Evolutionary conservation across 2,113 vertebrate species (phyloP).

Genomic region (Paracanthobrama guichenoti): DNA sequence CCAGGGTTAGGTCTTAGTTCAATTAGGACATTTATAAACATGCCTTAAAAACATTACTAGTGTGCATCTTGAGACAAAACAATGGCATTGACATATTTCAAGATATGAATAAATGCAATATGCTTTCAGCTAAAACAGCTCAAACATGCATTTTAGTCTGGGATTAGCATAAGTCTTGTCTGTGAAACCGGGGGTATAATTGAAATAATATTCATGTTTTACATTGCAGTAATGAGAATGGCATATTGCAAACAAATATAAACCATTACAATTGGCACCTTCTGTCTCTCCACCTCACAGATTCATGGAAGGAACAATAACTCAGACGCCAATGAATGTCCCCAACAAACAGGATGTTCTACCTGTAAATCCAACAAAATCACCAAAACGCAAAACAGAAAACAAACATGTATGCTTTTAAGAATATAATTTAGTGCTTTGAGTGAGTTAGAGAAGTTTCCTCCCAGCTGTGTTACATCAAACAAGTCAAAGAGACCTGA

Average conservation of each 20-base stretch:
- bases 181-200: too few relatives aligned
- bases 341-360: not conserved
- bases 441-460: not conserved
- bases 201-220: too few relatives aligned
- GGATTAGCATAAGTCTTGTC: too few relatives aligned
- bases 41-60: too few relatives aligned
- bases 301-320: not conserved
- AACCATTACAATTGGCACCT: not conserved
- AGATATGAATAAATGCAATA: too few relatives aligned
- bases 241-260: too few relatives aligned
- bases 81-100: too few relatives aligned
- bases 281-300: not conserved
- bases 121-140: too few relatives aligned
- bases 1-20: too few relatives aligned
- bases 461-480: not conserved
- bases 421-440: not conserved
- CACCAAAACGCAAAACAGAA: not conserved
- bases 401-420: not conserved
- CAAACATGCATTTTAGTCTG: too few relatives aligned
- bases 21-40: too few relatives aligned
- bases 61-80: too few relatives aligned
- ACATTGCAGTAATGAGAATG: not conserved
- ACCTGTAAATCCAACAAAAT: not conserved
- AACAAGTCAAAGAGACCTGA: not conserved
- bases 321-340: not conserved